A percentile compares a stretch with the other conserved stretches of the same genome.
Evolutionary conservation across 2,888 invertebrate species (phyloP).

Genomic region (Leptopilina drosophilae): DNA sequence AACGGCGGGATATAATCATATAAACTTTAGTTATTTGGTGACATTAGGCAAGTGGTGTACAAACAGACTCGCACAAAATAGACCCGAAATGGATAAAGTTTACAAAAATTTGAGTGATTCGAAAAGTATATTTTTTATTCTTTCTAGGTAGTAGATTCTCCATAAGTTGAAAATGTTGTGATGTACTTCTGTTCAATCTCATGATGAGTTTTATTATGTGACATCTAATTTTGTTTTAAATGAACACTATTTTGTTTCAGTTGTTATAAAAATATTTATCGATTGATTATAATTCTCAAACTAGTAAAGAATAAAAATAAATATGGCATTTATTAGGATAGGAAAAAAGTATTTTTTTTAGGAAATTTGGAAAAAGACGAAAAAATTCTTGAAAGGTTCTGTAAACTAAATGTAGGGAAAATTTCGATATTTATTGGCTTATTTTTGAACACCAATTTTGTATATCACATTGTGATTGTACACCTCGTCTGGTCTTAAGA

Average conservation of each 20-base stretch:
- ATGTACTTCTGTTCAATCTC: neutral
- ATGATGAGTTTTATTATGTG: neutral
- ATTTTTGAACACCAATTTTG: conserved; percentile 81
- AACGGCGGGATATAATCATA: conserved; percentile 77
- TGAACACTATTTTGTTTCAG: too few relatives aligned
- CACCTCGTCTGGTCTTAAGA: conserved; percentile 84
- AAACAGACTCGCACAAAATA: conserved; percentile 79
- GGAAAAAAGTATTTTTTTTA: too few relatives aligned
- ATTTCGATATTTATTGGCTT: conserved; percentile 1
- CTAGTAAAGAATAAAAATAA: too few relatives aligned
- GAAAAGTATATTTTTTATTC: conserved; percentile 56
- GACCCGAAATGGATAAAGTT: conserved; percentile 87
- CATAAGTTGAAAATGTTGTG: neutral
- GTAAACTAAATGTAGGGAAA: too few relatives aligned
- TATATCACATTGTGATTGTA: conserved; percentile 86
- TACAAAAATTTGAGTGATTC: conserved; percentile 76
- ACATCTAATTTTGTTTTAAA: neutral
- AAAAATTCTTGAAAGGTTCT: too few relatives aligned
- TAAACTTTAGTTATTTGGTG: conserved; percentile 81
- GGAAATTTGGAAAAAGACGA: too few relatives aligned
- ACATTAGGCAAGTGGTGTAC: conserved; percentile 85
- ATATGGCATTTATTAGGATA: too few relatives aligned
- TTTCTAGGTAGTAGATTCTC: neutral
- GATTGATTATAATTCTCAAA: too few relatives aligned
- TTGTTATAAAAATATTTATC: too few relatives aligned